Percentiles rank a stretch among this genome's conserved stretches.
Evolutionary conservation across 2,797 vertebrate species (phyloP).

Genomic region (Aphelocoma californica): DNA sequence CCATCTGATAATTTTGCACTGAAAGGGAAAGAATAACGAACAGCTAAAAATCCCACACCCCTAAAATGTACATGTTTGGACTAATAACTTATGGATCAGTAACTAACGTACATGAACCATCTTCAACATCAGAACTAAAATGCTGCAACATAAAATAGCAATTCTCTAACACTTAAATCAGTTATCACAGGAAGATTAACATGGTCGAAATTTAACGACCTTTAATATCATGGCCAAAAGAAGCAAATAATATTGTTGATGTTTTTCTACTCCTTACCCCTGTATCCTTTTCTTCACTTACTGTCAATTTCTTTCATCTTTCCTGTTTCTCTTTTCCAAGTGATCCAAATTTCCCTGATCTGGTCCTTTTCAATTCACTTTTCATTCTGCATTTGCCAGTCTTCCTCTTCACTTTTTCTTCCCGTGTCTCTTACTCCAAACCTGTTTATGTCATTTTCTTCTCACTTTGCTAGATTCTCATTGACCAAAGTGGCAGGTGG

Average conservation of each 20-base stretch:
- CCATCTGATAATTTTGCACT: background rate
- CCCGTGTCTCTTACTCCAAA: background rate
- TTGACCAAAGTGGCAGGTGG: background rate
- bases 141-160: background rate
- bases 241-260: background rate
- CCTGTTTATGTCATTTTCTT: conserved; percentile 16
- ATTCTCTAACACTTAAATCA: background rate
- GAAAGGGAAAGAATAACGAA: background rate
- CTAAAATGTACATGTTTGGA: background rate
- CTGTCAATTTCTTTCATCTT: background rate
- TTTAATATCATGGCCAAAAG: background rate
- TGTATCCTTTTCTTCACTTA: background rate
- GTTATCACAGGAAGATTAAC: background rate
- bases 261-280: background rate
- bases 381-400: conserved; percentile 11
- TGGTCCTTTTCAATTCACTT: conserved; percentile 38
- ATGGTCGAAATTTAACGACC: background rate
- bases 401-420: background rate
- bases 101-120: background rate
- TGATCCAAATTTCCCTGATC: background rate
- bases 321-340: conserved; percentile 10
- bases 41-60: background rate
- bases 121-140: background rate
- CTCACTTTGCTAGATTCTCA: conserved; percentile 14
- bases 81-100: background rate